A percentile compares a stretch with the other conserved stretches of the same genome.
phyloP scores from a whole-genome alignment of 2,113 vertebrate genomes.

The Bungarus multicinctus region DNA sequence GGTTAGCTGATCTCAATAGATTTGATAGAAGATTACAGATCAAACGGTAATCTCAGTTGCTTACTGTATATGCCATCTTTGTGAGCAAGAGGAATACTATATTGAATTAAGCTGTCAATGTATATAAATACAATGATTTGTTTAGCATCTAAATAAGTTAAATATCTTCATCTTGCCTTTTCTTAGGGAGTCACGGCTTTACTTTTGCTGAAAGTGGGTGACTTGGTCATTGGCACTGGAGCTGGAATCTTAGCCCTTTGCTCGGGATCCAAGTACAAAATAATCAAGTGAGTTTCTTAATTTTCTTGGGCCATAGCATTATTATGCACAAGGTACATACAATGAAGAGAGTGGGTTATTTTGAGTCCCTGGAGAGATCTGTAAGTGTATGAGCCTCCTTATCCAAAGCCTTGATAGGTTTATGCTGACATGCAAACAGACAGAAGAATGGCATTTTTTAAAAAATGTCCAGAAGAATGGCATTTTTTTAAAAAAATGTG shows the following conservation, averaged over 20 bases:
- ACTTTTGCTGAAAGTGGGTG: conserved; percentile 73
- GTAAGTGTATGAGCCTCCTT: neutral
- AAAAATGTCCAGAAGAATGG: neutral
- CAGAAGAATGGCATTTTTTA: neutral
- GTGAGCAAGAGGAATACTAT: neutral
- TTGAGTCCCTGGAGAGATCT: neutral
- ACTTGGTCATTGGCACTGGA: conserved; percentile 83
- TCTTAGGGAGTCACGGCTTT: conserved; percentile 80
- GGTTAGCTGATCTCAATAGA: neutral
- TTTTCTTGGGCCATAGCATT: neutral
- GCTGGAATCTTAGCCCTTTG: conserved; percentile 79
- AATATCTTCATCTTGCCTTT: conserved; percentile 32
- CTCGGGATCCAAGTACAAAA: conserved; percentile 78
- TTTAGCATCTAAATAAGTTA: neutral
- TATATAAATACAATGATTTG: neutral
- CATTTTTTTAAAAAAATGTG: neutral
- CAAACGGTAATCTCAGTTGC: neutral
- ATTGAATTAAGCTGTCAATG: rapidly evolving
- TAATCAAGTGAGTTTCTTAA: conserved; percentile 75
- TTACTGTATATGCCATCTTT: rapidly evolving
- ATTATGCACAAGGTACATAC: neutral
- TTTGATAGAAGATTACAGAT: neutral
- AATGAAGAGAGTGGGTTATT: neutral
- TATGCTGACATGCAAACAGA: neutral
- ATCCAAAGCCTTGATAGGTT: neutral